phyloP scores from a whole-genome alignment of 1,140 invertebrate genomes.

The Brachionus rotundiformis region DNA sequence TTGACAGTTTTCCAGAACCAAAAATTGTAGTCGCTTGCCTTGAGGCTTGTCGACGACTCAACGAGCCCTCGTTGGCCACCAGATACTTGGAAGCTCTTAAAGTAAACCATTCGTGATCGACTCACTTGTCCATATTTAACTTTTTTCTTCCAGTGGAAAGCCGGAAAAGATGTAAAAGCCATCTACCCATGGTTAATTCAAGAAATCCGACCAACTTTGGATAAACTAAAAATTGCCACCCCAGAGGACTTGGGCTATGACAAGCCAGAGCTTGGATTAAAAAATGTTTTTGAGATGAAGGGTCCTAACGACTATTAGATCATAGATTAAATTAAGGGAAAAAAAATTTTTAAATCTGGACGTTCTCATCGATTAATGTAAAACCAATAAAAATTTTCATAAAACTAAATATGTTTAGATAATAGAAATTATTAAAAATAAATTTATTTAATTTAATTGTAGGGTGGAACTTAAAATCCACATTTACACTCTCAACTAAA shows the following conservation, averaged over 20 bases:
- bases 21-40: conserved; percentile 86
- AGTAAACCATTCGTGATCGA: conserved; percentile 62
- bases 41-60: conserved; percentile 84
- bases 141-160: conserved; percentile 71
- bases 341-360: not conserved
- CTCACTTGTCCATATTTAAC: no score
- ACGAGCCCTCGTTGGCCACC: conserved; percentile 87
- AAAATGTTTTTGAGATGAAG: conserved; percentile 50
- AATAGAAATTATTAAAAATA: not conserved
- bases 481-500: not conserved
- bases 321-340: conserved; percentile 1
- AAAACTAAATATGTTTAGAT: not conserved
- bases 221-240: conserved; percentile 88
- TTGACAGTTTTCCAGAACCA: conserved; percentile 93
- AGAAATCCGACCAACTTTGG: conserved; percentile 86
- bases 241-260: conserved; percentile 94
- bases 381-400: conserved; percentile 19
- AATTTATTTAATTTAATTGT: not conserved
- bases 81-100: conserved; percentile 88
- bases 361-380: conserved; percentile 9
- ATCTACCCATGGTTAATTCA: conserved; percentile 89
- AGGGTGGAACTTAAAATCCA: conserved; percentile 38
- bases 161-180: conserved; percentile 74
- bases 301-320: conserved; percentile 50
- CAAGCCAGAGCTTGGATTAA: conserved; percentile 79